Evolutionary conservation across 2,888 invertebrate species (phyloP).

Genomic region (Rhagonycha fulva): DNA sequence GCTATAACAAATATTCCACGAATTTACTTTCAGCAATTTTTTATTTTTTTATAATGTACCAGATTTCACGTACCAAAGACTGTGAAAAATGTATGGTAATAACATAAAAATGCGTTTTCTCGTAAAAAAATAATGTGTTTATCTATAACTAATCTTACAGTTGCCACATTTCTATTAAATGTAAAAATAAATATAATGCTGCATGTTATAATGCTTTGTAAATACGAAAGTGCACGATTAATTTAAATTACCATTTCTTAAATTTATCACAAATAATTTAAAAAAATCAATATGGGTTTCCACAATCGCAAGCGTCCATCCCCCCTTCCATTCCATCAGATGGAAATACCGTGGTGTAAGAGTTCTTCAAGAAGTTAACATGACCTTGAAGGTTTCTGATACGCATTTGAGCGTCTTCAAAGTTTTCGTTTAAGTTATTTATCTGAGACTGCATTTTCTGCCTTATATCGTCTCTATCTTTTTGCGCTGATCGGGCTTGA

Average conservation of each 20-base stretch:
- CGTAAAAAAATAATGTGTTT: background rate
- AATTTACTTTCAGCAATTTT: no score
- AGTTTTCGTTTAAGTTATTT: conserved; percentile 68
- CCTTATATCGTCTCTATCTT: conserved; percentile 70
- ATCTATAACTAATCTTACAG: background rate
- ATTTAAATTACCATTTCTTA: background rate
- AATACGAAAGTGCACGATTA: background rate
- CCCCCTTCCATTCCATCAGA: conserved; percentile 21
- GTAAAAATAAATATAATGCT: background rate
- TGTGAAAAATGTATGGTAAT: no score
- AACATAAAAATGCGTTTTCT: background rate
- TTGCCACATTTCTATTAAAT: background rate
- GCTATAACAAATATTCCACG: no score
- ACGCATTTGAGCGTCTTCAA: conserved; percentile 68
- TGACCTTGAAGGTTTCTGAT: conserved; percentile 67
- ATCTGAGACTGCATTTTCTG: conserved; percentile 73
- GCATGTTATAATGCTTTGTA: background rate
- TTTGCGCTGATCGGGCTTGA: conserved; percentile 66
- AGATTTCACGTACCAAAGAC: no score
- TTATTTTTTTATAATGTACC: no score
- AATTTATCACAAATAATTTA: background rate
- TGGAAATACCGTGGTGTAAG: conserved; percentile 46
- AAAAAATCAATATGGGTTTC: conserved; percentile 25
- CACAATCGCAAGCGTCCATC: conserved; percentile 46
- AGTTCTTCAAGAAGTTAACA: conserved; percentile 63